These are phyloP conservation scores for Pangasius larnaudii DNA, from an alignment of 2,797 vertebrate genomes.

Conservation along the genomic window DNA sequence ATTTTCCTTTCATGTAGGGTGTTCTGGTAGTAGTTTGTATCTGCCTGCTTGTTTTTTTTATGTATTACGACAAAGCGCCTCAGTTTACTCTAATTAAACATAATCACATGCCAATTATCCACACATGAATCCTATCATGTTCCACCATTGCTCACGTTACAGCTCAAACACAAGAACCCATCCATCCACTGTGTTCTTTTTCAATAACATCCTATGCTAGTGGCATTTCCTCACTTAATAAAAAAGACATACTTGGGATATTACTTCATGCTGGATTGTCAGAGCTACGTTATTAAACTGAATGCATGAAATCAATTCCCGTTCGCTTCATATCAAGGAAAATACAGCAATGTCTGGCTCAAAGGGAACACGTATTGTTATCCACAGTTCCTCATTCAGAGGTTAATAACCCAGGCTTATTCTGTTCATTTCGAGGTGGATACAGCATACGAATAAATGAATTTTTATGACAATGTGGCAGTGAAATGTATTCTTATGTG, in stretches of 20 bases:
- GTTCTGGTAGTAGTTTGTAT: not conserved
- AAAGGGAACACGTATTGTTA: conserved; percentile 12
- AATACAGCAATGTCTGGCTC: conserved; percentile 4
- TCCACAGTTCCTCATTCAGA: not conserved
- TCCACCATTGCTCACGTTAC: not conserved
- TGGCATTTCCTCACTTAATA: conserved; percentile 18
- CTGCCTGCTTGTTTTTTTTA: not conserved
- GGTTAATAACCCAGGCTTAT: not conserved
- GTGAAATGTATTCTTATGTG: not conserved
- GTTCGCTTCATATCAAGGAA: conserved; percentile 20
- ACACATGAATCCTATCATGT: not conserved
- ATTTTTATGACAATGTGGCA: not conserved
- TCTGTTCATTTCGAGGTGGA: not conserved
- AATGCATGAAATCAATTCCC: conserved; percentile 30
- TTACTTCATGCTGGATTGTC: conserved; percentile 3
- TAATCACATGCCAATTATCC: not conserved
- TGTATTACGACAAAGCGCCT: not conserved
- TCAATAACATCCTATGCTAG: not conserved
- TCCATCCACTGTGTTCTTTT: not conserved
- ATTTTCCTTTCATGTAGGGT: not conserved
- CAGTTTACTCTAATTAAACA: not conserved
- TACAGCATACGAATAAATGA: not conserved
- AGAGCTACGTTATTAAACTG: conserved; percentile 13
- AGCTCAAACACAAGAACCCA: not conserved
- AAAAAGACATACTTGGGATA: conserved; percentile 25